Conservation (phyloP, 2,888 invertebrate species). For the Spicauda simplicius region DNA sequence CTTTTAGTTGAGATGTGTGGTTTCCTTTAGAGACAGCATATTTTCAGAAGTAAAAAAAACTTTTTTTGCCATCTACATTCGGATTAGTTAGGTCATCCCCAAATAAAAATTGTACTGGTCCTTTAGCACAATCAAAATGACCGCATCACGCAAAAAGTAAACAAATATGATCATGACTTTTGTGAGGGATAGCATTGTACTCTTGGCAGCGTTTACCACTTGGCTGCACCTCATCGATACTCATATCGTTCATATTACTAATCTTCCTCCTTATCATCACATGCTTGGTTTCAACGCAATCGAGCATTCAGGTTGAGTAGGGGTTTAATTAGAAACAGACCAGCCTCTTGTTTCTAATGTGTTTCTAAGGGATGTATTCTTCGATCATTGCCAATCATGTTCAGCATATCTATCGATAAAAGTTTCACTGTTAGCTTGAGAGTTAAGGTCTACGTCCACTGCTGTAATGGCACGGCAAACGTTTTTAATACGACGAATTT, state of each 20-base stretch:
- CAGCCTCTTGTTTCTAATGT: constrained; percentile 7
- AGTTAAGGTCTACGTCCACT: not conserved
- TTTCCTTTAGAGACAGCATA: too few relatives aligned
- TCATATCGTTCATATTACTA: not conserved
- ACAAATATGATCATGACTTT: too few relatives aligned
- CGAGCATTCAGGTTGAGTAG: not conserved
- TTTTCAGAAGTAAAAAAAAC: too few relatives aligned
- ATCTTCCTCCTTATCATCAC: constrained; percentile 23
- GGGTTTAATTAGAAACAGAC: constrained; percentile 14
- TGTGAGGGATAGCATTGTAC: too few relatives aligned
- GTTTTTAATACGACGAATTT: not conserved
- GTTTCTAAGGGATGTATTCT: not conserved
- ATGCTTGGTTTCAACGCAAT: constrained; percentile 10
- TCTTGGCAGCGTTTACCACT: too few relatives aligned
- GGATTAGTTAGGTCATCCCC: too few relatives aligned
- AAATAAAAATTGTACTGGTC: too few relatives aligned
- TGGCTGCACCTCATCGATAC: too few relatives aligned
- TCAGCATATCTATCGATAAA: not conserved
- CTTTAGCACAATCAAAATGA: too few relatives aligned
- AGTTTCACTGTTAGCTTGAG: not conserved
- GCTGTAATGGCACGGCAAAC: not conserved
- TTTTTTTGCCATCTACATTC: not conserved
- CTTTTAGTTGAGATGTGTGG: too few relatives aligned
- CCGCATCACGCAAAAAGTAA: too few relatives aligned
- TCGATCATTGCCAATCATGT: not conserved